Base-by-base conservation (phyloP, 2,797 vertebrate genomes). In the Hyperoplus immaculatus region DNA sequence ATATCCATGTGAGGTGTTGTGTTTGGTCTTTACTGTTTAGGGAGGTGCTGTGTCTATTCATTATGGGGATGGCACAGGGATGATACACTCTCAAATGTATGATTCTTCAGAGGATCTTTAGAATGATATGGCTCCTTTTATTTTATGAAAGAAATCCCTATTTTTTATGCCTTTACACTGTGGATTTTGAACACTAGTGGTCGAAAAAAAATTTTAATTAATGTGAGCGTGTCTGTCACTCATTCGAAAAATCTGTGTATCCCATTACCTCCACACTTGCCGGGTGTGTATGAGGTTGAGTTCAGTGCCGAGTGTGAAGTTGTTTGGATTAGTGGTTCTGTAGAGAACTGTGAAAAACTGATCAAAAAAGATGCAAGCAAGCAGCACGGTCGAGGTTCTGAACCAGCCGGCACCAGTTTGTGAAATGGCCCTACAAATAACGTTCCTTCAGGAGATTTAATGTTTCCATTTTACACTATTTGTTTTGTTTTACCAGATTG, bases 1-100 rank as follows among this genome's bases (percentile, higher is more conserved):
- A 69, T 76, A 81, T 74, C 65, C 39, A 4, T 73, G 67, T 72
- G 78, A 78, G 78, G 61, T 72, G 78, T 60, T 72, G 75, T 82
- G 64, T 60, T 87, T 38, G 0, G 57, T 65, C 72, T 72, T 68
- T 64, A 29, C 56, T 58, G 67, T 54, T 69, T 45, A 38, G 75
- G 70, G 80, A 72, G 38, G 3, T 65, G 68, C 54, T 49, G 51
- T 46, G 45, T 64, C 65, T 68, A 21, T 82, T 82, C 69, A 74
- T 86, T 75, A 62, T 2, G n/a, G n/a, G 51, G 63, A 58, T 6
- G 69, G 73, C 45, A 61, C 43, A 75, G 50, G 45, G 54, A 77
- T 63, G 13, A 73, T 63, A 64, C 55, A 68, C 68, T 85, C 72
- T 81, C 61, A 72, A 67, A 85, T 78, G 6, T 64, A 51, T 38